Evolutionary conservation across 1,140 invertebrate genomes (phyloP).

Genomic region (Drosophila eugracilis): DNA sequence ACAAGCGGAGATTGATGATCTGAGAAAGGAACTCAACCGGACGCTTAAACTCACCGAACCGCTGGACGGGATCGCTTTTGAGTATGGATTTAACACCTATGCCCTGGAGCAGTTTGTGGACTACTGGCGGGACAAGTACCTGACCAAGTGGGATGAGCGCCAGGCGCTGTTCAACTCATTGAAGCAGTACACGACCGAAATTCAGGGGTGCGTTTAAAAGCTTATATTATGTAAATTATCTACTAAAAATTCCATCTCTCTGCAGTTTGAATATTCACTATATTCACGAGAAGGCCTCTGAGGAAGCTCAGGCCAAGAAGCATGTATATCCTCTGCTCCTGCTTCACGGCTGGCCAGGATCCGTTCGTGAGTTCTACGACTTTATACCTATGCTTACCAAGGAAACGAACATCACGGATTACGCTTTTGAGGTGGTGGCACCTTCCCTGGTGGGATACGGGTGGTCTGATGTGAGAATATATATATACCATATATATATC

Average conservation of each 20-base stretch:
- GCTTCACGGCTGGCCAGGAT: slow-evolving; percentile 96
- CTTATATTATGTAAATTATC: too few species aligned
- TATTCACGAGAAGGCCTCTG: slow-evolving; percentile 87
- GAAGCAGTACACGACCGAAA: slow-evolving; percentile 90
- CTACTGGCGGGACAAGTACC: slow-evolving; percentile 91
- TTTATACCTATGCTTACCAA: slow-evolving; percentile 89
- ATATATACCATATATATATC: too few species aligned
- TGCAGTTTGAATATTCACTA: slow-evolving; percentile 90
- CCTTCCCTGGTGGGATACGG: slow-evolving; percentile 94
- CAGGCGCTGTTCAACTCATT: slow-evolving; percentile 89
- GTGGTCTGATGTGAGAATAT: slow-evolving; percentile 88
- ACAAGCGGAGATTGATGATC: slow-evolving; percentile 86
- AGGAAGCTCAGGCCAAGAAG: slow-evolving; percentile 76
- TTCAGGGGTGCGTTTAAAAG: slow-evolving; percentile 86
- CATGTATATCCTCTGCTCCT: slow-evolving; percentile 90
- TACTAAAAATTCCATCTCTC: not conserved
- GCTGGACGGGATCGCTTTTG: slow-evolving; percentile 89
- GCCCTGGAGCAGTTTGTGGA: slow-evolving; percentile 88
- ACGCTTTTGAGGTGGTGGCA: slow-evolving; percentile 91
- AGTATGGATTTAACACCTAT: slow-evolving; percentile 91
- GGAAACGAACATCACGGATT: slow-evolving; percentile 86
- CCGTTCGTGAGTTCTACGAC: slow-evolving; percentile 94
- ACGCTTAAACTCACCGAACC: slow-evolving; percentile 86
- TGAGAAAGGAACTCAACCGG: slow-evolving; percentile 87
- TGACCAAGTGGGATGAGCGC: slow-evolving; percentile 88